These are phyloP conservation scores for Copsychus sechellarum DNA, from an alignment of 2,113 vertebrate species.

Conservation along the genomic window DNA sequence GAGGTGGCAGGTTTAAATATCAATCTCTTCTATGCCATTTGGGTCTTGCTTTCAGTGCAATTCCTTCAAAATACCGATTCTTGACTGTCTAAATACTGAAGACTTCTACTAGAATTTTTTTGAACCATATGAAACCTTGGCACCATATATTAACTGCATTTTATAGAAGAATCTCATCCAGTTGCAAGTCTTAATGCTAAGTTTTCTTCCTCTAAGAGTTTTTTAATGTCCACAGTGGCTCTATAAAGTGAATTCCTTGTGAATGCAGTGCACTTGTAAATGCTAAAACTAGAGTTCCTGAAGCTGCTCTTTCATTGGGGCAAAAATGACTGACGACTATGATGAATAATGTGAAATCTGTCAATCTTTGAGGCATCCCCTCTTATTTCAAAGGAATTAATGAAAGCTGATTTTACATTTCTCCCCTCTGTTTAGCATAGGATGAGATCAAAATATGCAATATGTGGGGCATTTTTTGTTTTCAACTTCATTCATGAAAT, in stretches of 20 bases:
- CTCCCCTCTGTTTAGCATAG: neutral
- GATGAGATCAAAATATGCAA: neutral
- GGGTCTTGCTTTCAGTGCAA: neutral
- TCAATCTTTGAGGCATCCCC: neutral
- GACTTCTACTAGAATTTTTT: neutral
- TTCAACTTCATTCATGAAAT: neutral
- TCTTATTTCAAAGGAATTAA: neutral
- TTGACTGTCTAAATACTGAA: neutral
- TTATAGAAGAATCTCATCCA: neutral
- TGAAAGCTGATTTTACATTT: neutral
- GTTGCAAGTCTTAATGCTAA: neutral
- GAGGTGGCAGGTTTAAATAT: conserved; percentile 7
- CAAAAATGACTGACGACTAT: neutral
- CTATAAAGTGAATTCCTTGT: neutral
- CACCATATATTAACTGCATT: neutral
- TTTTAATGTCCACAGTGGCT: neutral
- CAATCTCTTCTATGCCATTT: neutral
- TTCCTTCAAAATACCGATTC: neutral
- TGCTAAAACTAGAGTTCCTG: neutral
- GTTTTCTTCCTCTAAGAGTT: neutral
- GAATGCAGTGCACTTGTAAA: neutral
- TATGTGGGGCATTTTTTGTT: neutral
- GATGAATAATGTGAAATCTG: neutral
- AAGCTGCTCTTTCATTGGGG: neutral
- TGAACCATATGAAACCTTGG: neutral